Percentiles rank a stretch among this genome's conserved stretches.
Conservation (phyloP, 2,888 invertebrate species). For the Megamerina dolium region DNA sequence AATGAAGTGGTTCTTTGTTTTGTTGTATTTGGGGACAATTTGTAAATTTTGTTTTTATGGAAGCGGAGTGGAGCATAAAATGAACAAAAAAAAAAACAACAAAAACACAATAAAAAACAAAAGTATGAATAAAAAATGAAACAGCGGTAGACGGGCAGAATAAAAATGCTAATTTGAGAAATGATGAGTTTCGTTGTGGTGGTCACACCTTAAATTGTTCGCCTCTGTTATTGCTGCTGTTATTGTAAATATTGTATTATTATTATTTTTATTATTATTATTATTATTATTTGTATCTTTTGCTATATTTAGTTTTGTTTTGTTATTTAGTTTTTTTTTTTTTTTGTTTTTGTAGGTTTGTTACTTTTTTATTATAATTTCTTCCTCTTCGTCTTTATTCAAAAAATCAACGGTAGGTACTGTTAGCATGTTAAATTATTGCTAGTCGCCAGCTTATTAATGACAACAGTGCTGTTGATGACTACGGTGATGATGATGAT, state of each 20-base stretch:
- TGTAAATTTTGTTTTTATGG: constrained; percentile 45
- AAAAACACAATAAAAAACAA: too few relatives aligned
- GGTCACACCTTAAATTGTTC: constrained; percentile 41
- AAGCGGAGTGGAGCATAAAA: constrained; percentile 33
- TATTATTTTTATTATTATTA: constrained; percentile 7
- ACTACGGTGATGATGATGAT: too few relatives aligned
- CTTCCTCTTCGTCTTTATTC: background rate
- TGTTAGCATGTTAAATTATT: constrained; percentile 7
- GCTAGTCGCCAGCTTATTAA: constrained; percentile 2
- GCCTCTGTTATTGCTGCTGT: constrained; percentile 1
- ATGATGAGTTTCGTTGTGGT: constrained; percentile 44
- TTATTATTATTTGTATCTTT: constrained; percentile 4
- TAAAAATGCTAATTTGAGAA: constrained; percentile 43
- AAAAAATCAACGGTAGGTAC: constrained; percentile 6
- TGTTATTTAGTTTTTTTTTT: background rate
- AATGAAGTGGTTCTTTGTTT: constrained; percentile 37
- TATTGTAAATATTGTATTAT: background rate
- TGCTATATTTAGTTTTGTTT: background rate
- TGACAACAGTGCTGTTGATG: too few relatives aligned
- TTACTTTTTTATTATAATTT: background rate
- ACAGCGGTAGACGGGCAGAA: too few relatives aligned
- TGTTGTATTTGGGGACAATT: constrained; percentile 32
- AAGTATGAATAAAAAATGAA: too few relatives aligned
- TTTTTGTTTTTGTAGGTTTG: background rate
- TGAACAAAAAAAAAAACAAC: too few relatives aligned